Conservation (phyloP, 1,140 invertebrate genomes). For the Triops cancriformis region DNA sequence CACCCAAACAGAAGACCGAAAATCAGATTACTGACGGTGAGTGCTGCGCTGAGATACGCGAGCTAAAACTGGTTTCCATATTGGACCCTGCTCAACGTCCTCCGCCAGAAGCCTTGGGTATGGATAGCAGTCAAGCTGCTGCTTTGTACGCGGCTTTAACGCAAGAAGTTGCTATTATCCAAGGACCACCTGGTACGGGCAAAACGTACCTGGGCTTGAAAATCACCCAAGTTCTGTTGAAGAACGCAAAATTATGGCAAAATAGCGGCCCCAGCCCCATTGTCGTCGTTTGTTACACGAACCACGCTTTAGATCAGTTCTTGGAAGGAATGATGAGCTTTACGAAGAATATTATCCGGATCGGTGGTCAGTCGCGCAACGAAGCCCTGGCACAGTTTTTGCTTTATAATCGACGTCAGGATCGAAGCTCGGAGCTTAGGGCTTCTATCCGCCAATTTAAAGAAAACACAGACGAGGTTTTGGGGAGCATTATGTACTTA, state of each 20-base stretch:
- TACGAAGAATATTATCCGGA: slow-evolving; percentile 48
- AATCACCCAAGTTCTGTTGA: slow-evolving; percentile 50
- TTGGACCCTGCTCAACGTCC: slow-evolving; percentile 38
- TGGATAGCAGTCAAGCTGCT: slow-evolving; percentile 50
- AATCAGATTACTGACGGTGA: background rate
- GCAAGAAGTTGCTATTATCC: slow-evolving; percentile 61
- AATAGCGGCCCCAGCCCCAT: slow-evolving; percentile 45
- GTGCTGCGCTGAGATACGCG: too few relatives aligned
- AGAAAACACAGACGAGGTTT: background rate
- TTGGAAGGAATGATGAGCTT: slow-evolving; percentile 49
- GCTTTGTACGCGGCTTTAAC: slow-evolving; percentile 52
- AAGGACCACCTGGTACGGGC: slow-evolving; percentile 70
- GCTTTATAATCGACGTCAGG: slow-evolving; percentile 21
- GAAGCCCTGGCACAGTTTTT: slow-evolving; percentile 45
- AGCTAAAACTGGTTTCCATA: background rate
- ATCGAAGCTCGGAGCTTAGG: background rate
- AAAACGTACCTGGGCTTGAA: slow-evolving; percentile 65
- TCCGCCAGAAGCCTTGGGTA: slow-evolving; percentile 36
- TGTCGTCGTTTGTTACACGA: slow-evolving; percentile 72
- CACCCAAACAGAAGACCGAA: background rate
- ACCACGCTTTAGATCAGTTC: slow-evolving; percentile 83
- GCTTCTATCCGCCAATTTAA: background rate
- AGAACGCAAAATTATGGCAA: slow-evolving; percentile 23
- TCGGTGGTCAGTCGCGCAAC: slow-evolving; percentile 61
- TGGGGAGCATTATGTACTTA: background rate